Conservation (phyloP, 2,797 vertebrate genomes). For the Kryptolebias ocellatus region DNA sequence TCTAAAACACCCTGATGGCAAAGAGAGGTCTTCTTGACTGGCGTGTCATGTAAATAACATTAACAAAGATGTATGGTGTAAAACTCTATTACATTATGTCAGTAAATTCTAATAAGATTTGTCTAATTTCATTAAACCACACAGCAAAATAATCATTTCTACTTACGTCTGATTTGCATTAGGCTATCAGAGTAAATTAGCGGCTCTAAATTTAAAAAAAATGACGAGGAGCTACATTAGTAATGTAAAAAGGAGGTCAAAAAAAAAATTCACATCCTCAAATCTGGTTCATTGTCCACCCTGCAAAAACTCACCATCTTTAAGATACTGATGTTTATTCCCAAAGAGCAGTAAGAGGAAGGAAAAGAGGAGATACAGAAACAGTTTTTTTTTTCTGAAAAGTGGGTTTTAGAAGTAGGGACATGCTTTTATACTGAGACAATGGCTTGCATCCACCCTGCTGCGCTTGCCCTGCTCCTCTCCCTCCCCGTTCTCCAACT, state of each 20-base stretch:
- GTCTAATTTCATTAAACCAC: slow-evolving; percentile 51
- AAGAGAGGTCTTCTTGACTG: slow-evolving; percentile 26
- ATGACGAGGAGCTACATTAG: background rate
- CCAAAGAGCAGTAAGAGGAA: slow-evolving; percentile 65
- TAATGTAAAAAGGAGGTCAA: slow-evolving; percentile 6
- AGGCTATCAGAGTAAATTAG: slow-evolving; percentile 15
- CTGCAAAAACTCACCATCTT: slow-evolving; percentile 43
- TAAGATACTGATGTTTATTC: slow-evolving; percentile 63
- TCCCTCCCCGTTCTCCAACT: slow-evolving; percentile 61
- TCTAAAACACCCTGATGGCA: slow-evolving; percentile 33
- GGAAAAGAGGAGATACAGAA: slow-evolving; percentile 73
- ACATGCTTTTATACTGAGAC: slow-evolving; percentile 78
- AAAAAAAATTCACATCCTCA: slow-evolving; percentile 35
- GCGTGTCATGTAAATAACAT: slow-evolving; percentile 50
- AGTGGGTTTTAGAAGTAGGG: slow-evolving; percentile 73
- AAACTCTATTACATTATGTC: slow-evolving; percentile 43
- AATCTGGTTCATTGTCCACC: slow-evolving; percentile 37
- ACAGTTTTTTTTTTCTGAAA: slow-evolving; percentile 77
- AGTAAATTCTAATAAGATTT: slow-evolving; percentile 54
- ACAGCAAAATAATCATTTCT: slow-evolving; percentile 33
- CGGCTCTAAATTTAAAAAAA: background rate
- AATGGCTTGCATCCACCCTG: slow-evolving; percentile 75
- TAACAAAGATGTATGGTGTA: slow-evolving; percentile 42
- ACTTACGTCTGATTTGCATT: slow-evolving; percentile 32
- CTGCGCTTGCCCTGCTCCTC: slow-evolving; percentile 72